phyloP scores from a whole-genome alignment of 1,140 invertebrate genomes.

The Eurosta solidaginis region DNA sequence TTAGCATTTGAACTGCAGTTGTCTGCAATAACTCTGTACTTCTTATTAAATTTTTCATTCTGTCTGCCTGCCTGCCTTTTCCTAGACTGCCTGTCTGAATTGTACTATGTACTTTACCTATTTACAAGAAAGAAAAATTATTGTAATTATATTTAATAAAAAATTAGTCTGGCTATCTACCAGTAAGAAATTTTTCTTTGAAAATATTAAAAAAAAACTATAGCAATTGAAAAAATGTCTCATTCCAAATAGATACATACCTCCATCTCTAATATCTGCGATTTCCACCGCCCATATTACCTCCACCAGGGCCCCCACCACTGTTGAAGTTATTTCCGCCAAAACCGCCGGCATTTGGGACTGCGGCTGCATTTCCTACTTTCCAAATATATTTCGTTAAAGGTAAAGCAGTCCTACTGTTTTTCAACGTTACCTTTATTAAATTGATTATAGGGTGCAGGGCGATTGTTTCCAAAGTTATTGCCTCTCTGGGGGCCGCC shows the following conservation, averaged over 20 bases:
- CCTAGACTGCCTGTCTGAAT: constrained; percentile 19
- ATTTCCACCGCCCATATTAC: constrained; percentile 56
- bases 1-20: constrained; percentile 19
- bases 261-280: constrained; percentile 52
- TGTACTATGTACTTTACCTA: constrained; percentile 31
- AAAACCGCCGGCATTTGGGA: constrained; percentile 41
- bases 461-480: constrained; percentile 65
- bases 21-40: background rate
- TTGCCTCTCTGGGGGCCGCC: constrained; percentile 73
- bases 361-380: constrained; percentile 56
- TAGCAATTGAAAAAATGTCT: background rate
- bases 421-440: constrained; percentile 45
- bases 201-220: background rate
- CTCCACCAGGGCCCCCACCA: constrained; percentile 43
- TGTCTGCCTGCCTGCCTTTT: constrained; percentile 29
- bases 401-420: background rate
- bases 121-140: constrained; percentile 25
- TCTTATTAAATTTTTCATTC: constrained; percentile 9
- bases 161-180: constrained; percentile 25
- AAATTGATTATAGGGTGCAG: constrained; percentile 63
- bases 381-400: background rate
- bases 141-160: constrained; percentile 4
- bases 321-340: constrained; percentile 48
- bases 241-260: background rate
- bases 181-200: constrained; percentile 9